Evolutionary conservation across 2,888 invertebrate genomes (phyloP).

Genomic region (Luperina nickerlii): DNA sequence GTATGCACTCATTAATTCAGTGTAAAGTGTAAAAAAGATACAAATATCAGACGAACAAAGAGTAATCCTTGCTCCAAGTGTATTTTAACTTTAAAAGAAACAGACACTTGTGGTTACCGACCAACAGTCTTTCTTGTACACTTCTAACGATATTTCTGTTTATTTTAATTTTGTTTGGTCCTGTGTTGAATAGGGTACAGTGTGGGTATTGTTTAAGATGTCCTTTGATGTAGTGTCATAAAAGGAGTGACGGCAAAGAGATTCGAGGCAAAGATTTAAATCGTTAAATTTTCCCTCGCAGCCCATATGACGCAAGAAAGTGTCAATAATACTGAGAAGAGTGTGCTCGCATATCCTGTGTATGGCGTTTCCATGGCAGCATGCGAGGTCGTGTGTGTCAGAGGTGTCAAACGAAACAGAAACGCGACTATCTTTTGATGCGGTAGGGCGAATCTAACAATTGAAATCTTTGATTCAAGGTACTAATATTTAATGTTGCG

Average conservation of each 20-base stretch:
- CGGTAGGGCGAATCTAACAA: background rate
- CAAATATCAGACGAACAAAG: conserved; percentile 47
- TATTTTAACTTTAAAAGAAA: conserved; percentile 36
- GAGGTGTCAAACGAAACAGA: background rate
- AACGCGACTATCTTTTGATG: background rate
- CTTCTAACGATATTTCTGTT: conserved; percentile 24
- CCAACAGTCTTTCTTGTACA: conserved; percentile 14
- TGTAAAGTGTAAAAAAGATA: conserved; percentile 35
- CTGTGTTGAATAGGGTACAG: conserved; percentile 11
- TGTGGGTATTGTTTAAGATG: conserved; percentile 17
- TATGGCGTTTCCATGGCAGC: background rate
- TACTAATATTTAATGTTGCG: background rate
- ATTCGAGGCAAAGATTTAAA: background rate
- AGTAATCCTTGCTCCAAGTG: conserved; percentile 11
- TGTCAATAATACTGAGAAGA: background rate
- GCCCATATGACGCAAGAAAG: no score
- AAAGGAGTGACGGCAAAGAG: background rate
- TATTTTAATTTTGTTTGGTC: conserved; percentile 45
- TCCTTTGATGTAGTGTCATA: conserved; percentile 22
- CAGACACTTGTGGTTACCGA: conserved; percentile 25
- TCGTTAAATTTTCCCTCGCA: background rate
- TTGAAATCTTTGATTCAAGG: background rate
- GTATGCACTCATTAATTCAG: conserved; percentile 51
- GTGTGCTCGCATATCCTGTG: background rate
- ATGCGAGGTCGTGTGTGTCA: background rate